Percentiles rank a stretch among this genome's conserved stretches.
Evolutionary conservation across 2,113 vertebrate species (phyloP).

Genomic region (Tricholaema leucomelas): DNA sequence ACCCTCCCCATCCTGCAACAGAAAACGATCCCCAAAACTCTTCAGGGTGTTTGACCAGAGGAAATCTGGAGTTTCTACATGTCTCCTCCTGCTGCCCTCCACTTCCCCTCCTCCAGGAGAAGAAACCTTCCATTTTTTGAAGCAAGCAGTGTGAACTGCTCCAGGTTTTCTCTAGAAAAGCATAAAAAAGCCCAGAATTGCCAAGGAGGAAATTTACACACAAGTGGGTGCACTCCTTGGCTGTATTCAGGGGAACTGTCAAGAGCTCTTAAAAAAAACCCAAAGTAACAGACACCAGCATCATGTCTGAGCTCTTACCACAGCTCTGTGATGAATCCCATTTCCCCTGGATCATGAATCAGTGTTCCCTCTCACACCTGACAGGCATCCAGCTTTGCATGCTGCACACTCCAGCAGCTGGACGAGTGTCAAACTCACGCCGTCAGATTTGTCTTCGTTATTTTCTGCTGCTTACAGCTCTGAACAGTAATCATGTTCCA

Average conservation of each 20-base stretch:
- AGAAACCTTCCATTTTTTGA: neutral
- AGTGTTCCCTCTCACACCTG: neutral
- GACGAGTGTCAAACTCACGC: neutral
- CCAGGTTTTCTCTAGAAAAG: neutral
- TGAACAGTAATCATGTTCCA: neutral
- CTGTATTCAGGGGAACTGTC: neutral
- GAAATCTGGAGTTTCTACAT: neutral
- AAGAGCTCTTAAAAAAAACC: neutral
- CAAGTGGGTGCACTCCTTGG: neutral
- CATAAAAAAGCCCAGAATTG: neutral
- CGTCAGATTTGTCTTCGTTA: neutral
- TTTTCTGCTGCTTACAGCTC: neutral
- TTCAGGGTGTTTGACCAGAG: neutral
- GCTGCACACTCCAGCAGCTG: neutral
- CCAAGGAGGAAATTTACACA: neutral
- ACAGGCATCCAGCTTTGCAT: neutral
- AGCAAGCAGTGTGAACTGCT: fast-evolving
- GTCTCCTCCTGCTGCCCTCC: neutral
- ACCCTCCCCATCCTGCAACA: fast-evolving
- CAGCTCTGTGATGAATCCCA: neutral
- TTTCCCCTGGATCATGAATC: neutral
- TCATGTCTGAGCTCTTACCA: neutral
- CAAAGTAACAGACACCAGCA: neutral
- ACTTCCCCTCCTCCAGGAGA: neutral
- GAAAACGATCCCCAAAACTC: neutral